Evolutionary conservation across 2,888 invertebrate species (phyloP).

Genomic region (Troides aeacus): DNA sequence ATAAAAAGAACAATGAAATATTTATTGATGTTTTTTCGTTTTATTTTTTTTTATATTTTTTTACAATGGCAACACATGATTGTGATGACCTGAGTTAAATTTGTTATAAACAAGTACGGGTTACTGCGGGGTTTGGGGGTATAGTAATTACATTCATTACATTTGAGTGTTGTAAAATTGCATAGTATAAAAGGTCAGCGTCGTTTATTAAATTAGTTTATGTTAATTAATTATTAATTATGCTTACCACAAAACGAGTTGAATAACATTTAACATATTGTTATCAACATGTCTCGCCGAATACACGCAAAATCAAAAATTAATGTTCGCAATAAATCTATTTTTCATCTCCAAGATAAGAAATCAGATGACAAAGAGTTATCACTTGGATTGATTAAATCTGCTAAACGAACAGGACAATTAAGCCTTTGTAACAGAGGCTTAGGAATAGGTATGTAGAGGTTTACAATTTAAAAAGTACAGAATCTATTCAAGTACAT

Average conservation of each 20-base stretch:
- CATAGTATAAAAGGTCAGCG: not conserved
- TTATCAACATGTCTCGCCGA: slow-evolving; percentile 56
- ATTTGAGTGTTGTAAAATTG: not conserved
- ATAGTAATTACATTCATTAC: not conserved
- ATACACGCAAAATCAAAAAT: slow-evolving; percentile 59
- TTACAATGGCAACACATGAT: not conserved
- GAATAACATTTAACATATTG: slow-evolving; percentile 1
- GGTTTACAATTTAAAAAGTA: not conserved
- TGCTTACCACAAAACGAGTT: not conserved
- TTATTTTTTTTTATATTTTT: not conserved
- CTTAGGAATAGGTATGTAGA: slow-evolving; percentile 83
- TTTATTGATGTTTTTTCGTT: no score
- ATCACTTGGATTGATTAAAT: slow-evolving; percentile 85
- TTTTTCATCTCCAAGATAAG: slow-evolving; percentile 87
- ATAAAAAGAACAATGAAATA: not conserved
- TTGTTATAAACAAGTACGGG: not conserved
- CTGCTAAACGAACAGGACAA: slow-evolving; percentile 89
- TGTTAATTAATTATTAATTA: not conserved
- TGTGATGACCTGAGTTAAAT: not conserved
- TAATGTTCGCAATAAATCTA: slow-evolving; percentile 64
- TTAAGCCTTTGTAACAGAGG: slow-evolving; percentile 89
- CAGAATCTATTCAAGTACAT: not conserved
- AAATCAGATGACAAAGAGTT: slow-evolving; percentile 85
- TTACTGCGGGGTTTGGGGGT: not conserved
- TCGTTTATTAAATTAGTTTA: not conserved